phyloP scores from a whole-genome alignment of 2,113 vertebrate genomes.

The Ptychochromis oligacanthus region DNA sequence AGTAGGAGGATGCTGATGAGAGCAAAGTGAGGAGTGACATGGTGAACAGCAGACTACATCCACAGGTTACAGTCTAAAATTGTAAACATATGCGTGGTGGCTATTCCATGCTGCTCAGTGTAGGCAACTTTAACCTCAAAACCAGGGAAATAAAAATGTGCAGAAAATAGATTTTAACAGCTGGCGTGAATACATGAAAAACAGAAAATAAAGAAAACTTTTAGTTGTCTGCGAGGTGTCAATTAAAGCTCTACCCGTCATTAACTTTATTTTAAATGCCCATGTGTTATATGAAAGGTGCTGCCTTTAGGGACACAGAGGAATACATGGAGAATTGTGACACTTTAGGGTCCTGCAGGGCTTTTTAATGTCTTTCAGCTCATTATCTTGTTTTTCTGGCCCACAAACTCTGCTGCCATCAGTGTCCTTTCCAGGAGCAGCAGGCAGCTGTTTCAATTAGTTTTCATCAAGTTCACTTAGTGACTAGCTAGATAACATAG shows the following conservation, averaged over 20 bases:
- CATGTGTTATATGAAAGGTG: neutral
- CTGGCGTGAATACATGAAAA: neutral
- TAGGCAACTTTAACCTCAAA: neutral
- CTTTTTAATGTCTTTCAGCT: neutral
- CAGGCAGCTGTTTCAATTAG: neutral
- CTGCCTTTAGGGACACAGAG: no score
- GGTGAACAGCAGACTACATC: neutral
- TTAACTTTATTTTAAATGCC: neutral
- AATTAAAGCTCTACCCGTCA: neutral
- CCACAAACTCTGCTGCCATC: neutral
- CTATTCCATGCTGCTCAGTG: neutral
- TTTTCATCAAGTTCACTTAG: neutral
- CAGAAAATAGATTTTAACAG: neutral
- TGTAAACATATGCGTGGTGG: neutral
- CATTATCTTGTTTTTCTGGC: neutral
- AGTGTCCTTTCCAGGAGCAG: neutral
- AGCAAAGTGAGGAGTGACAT: neutral
- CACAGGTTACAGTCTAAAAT: neutral
- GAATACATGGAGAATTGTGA: neutral
- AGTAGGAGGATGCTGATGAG: conserved; percentile 31
- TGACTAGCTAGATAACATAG: neutral
- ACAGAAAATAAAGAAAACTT: neutral
- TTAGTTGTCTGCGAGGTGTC: neutral
- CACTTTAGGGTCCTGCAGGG: neutral
- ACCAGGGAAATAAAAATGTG: neutral